These are phyloP conservation scores for Turdus rufiventris DNA, from an alignment of 2,113 vertebrate genomes.

Conservation along the genomic window DNA sequence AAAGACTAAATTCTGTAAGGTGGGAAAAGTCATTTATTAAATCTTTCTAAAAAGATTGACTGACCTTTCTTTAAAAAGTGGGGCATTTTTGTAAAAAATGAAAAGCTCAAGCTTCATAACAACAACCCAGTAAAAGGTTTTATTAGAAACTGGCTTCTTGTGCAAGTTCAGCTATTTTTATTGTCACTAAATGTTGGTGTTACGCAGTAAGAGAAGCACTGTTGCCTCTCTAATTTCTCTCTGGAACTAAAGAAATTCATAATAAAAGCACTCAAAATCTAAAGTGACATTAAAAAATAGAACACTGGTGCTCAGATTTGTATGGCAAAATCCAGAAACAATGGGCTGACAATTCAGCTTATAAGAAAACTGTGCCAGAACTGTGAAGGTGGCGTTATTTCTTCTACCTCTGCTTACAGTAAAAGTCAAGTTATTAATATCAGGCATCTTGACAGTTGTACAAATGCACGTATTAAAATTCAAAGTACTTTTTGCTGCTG, in stretches of 20 bases:
- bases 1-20: constrained; percentile 49
- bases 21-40: constrained; percentile 51
- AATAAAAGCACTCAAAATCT: constrained; percentile 18
- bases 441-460: neutral
- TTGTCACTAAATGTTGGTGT: constrained; percentile 10
- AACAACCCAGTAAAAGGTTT: constrained; percentile 12
- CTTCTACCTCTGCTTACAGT: constrained; percentile 30
- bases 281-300: neutral
- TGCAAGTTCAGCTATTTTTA: constrained; percentile 29
- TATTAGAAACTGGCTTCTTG: constrained; percentile 18
- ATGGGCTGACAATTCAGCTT: neutral
- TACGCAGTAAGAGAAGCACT: constrained; percentile 2
- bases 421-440: constrained; percentile 44
- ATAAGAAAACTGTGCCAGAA: neutral
- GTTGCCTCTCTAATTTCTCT: constrained; percentile 17
- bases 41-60: constrained; percentile 53
- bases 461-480: constrained; percentile 18
- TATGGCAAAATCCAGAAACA: neutral
- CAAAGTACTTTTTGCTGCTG: constrained; percentile 5
- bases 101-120: constrained; percentile 18
- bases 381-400: constrained; percentile 19
- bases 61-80: constrained; percentile 43
- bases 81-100: neutral
- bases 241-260: neutral
- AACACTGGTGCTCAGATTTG: neutral